Percentiles rank a stretch among this genome's conserved stretches.
Conservation (phyloP, 2,797 vertebrate genomes). For the Apodemus agrarius region DNA sequence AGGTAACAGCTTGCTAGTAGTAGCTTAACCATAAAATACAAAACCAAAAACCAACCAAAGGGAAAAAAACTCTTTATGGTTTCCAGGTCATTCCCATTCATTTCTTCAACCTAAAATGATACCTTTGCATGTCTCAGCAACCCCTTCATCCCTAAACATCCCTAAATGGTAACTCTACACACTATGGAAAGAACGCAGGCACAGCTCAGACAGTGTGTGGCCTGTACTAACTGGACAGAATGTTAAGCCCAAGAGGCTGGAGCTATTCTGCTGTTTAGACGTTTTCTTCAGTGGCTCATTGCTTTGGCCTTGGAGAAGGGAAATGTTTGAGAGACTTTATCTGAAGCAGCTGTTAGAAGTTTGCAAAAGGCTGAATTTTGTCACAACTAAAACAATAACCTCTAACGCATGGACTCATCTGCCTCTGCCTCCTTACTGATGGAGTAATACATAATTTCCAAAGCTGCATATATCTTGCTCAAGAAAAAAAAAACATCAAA, state of each 20-base stretch:
- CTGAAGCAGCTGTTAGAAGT: neutral
- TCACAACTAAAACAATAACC: neutral
- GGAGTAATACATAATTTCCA: neutral
- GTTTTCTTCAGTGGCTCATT: neutral
- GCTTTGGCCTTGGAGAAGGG: neutral
- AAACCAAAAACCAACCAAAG: neutral
- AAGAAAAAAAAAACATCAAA: constrained; percentile 26
- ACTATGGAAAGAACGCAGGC: neutral
- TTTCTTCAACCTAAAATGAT: constrained; percentile 22
- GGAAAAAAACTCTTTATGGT: neutral
- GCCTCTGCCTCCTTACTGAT: neutral
- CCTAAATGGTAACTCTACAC: neutral
- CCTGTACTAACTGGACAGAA: neutral
- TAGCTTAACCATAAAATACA: neutral
- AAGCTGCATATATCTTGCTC: neutral
- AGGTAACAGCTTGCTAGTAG: neutral
- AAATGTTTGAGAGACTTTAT: neutral
- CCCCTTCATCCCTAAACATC: neutral
- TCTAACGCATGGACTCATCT: accelerated
- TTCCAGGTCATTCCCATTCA: neutral
- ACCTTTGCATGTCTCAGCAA: neutral
- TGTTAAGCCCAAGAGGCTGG: neutral
- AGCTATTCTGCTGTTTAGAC: neutral
- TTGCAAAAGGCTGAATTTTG: constrained; percentile 21
- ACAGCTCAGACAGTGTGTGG: neutral